Conservation (phyloP, 2,888 invertebrate species). For the Eurytoma californica region DNA sequence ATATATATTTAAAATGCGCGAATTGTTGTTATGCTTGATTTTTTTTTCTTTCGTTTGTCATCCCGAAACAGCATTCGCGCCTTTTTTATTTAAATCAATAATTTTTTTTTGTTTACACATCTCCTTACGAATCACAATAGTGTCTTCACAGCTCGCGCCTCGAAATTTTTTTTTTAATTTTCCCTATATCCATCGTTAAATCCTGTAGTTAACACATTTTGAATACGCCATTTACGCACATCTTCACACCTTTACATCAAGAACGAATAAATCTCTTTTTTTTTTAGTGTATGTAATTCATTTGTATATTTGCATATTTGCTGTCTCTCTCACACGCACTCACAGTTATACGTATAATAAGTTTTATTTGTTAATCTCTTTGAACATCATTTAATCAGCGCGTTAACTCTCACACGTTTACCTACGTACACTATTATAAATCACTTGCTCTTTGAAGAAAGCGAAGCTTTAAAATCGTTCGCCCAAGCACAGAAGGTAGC, state of each 20-base stretch:
- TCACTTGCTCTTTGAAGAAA: conserved; percentile 50
- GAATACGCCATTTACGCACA: conserved; percentile 40
- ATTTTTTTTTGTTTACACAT: conserved; percentile 12
- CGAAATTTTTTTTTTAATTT: neutral
- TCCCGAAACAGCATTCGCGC: neutral
- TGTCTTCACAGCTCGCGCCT: conserved; percentile 34
- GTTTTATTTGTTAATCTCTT: conserved; percentile 19
- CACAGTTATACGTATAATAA: neutral
- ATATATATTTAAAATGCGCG: conserved; percentile 48
- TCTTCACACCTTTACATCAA: conserved; percentile 45
- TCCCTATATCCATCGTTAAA: neutral
- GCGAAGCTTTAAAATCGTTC: conserved; percentile 45
- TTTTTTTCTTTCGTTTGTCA: conserved; percentile 38
- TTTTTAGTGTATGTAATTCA: conserved; percentile 35
- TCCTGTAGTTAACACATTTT: conserved; percentile 21
- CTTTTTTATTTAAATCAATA: conserved; percentile 34
- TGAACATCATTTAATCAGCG: neutral
- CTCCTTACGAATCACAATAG: conserved; percentile 46
- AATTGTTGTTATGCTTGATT: conserved; percentile 29
- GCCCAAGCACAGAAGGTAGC: conserved; percentile 48
- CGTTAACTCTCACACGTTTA: conserved; percentile 4
- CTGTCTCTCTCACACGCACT: conserved; percentile 28
- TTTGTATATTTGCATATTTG: conserved; percentile 40
- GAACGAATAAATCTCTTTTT: conserved; percentile 54
- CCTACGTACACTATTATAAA: conserved; percentile 28